Evolutionary conservation across 1,140 invertebrate species (phyloP).

Genomic region (Bombus balteatus): DNA sequence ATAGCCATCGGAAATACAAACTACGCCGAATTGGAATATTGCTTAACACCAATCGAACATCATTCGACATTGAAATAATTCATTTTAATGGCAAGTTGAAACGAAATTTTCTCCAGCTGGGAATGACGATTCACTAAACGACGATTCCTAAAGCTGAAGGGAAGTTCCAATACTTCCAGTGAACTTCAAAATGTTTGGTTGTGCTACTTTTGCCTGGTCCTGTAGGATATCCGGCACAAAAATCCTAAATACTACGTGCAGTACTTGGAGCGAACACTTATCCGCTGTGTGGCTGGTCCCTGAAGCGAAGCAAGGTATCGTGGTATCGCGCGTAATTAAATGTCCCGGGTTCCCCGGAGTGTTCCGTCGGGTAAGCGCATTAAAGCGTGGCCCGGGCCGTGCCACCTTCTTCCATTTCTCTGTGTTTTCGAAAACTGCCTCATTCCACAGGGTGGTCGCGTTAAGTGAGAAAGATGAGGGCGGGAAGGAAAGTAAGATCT

Average conservation of each 20-base stretch:
- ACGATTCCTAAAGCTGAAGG: neutral
- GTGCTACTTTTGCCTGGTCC: neutral
- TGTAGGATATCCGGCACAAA: neutral
- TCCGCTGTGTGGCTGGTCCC: neutral
- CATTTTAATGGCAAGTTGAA: neutral
- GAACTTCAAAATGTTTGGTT: neutral
- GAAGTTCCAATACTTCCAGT: no score
- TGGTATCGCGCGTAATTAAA: neutral
- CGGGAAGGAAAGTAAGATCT: conserved; percentile 12
- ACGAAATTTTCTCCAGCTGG: neutral
- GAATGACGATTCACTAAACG: neutral
- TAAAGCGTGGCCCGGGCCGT: neutral
- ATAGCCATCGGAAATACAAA: neutral
- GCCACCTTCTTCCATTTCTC: neutral
- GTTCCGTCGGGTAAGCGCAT: neutral
- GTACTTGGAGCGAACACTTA: neutral
- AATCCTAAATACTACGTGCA: neutral
- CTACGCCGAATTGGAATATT: neutral
- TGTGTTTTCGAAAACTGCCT: conserved; percentile 8
- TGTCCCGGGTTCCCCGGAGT: neutral
- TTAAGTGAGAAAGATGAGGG: conserved; percentile 37
- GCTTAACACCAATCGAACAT: neutral
- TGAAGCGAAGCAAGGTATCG: neutral
- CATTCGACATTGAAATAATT: neutral
- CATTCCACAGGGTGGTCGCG: neutral